Base-by-base conservation (phyloP, 2,888 invertebrate species). In the Limnephilus auricula region DNA sequence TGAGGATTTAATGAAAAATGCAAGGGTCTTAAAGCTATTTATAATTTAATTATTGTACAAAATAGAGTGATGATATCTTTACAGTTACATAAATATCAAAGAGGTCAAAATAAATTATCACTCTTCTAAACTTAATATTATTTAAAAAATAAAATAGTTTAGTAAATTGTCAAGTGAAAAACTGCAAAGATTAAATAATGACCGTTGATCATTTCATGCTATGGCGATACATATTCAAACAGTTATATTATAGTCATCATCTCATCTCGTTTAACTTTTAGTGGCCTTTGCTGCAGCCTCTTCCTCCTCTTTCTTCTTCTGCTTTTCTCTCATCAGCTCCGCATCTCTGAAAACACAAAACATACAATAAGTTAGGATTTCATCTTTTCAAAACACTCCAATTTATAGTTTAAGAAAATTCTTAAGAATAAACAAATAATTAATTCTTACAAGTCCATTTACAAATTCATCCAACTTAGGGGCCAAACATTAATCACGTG, bases 281-380 rank as follows among this genome's bases (percentile, higher is more conserved):
- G 90, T 88, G 30, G 90, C 79, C 37, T 65, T 79, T 10, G 92
- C 84, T 4, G 90, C 92, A 92, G 94, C 93, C 93, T 94, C 94
- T 93, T 96, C 96, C 94, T 96, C 96, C 94, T 97, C 97, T 94
- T 98, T 98, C 95, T 97, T 98, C 94, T 96, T 96, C 95, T 98
- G 98, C 94, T 98, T 98, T 94, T 98, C 98, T 94, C 98, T 96
- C 98, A 98, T 98, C 94, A 98, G 93, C 94, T 98, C 98, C 34
- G 98, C 98, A 96, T 98, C 98, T 94, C 98, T 98, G 94, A 96
- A 95, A 91, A 93, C 93, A 93, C 65, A 78, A 80, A 86, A 65
- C 25, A 65, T 5, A 65, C 25, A 25, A 18, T 50, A 50, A 65
- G 50, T 65, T 25, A 65, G 9, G 25, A 65, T 25, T 65, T 18